Conservation (phyloP, 2,113 vertebrate species). For the Lepisosteus oculatus region DNA sequence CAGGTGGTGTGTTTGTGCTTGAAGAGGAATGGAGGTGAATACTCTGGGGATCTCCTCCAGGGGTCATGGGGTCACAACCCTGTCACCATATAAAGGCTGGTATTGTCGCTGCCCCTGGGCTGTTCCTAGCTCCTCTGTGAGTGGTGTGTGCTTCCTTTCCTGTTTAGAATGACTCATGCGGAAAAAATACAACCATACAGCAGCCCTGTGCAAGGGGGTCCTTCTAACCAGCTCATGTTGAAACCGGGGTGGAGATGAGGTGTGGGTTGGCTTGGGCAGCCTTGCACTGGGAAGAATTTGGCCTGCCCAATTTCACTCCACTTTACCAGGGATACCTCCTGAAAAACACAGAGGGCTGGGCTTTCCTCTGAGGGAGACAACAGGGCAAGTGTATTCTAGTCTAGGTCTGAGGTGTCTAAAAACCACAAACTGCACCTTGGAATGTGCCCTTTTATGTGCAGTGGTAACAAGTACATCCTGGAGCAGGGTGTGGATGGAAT, state of each 20-base stretch:
- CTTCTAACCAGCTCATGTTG: neutral
- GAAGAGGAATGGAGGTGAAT: too few relatives aligned
- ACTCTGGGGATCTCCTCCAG: too few relatives aligned
- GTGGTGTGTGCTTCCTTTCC: too few relatives aligned
- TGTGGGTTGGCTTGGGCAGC: neutral
- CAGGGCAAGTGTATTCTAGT: neutral
- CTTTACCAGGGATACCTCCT: neutral
- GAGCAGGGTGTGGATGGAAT: slow-evolving; percentile 1
- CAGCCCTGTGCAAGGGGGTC: neutral
- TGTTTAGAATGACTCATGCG: neutral
- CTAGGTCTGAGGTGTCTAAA: neutral
- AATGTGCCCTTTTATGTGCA: neutral
- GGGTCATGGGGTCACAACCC: too few relatives aligned
- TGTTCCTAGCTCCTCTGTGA: too few relatives aligned
- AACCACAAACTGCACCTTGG: neutral
- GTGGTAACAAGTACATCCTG: neutral
- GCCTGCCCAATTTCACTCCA: neutral
- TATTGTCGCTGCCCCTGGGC: too few relatives aligned
- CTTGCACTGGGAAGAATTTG: too few relatives aligned
- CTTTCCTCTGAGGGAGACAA: neutral
- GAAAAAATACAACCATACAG: neutral
- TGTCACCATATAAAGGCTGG: too few relatives aligned
- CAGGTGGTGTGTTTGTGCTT: too few relatives aligned
- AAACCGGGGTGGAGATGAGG: neutral
- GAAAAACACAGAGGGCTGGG: neutral